Conservation (phyloP, 2,113 vertebrate genomes). For the Gobius niger region DNA sequence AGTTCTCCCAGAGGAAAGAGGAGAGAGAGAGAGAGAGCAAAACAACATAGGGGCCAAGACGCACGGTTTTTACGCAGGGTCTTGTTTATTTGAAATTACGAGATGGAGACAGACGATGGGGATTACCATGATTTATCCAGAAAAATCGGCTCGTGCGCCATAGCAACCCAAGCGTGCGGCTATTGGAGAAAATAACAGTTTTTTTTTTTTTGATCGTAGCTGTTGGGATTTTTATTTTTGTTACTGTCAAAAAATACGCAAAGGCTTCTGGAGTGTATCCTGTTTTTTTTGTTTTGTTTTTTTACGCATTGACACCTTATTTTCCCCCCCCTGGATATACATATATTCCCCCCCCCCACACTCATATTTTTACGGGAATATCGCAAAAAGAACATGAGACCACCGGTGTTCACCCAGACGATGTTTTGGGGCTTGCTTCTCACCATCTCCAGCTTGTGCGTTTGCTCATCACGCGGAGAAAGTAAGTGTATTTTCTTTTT, state of each 20-base stretch:
- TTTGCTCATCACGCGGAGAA: slow-evolving; percentile 85
- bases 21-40: background rate
- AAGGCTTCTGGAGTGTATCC: too few relatives aligned
- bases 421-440: slow-evolving; percentile 86
- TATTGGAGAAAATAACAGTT: slow-evolving; percentile 68
- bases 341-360: background rate
- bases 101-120: slow-evolving; percentile 83
- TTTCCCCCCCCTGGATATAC: background rate
- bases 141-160: slow-evolving; percentile 60
- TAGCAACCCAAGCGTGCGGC: slow-evolving; percentile 52
- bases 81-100: slow-evolving; percentile 44
- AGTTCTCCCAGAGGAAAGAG: slow-evolving; percentile 7
- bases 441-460: slow-evolving; percentile 78
- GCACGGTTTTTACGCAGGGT: slow-evolving; percentile 40
- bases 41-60: slow-evolving; percentile 19
- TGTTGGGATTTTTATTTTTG: slow-evolving; percentile 10
- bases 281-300: slow-evolving; percentile 13
- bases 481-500: slow-evolving; percentile 90
- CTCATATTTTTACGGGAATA: slow-evolving; percentile 55
- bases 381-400: slow-evolving; percentile 81
- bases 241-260: slow-evolving; percentile 19
- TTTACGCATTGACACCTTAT: background rate
- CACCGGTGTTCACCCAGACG: slow-evolving; percentile 83
- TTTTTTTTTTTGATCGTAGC: slow-evolving; percentile 35
- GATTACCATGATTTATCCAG: slow-evolving; percentile 73